These are phyloP conservation scores for Australoheros facetus DNA, from an alignment of 2,797 vertebrate genomes.

Conservation along the genomic window DNA sequence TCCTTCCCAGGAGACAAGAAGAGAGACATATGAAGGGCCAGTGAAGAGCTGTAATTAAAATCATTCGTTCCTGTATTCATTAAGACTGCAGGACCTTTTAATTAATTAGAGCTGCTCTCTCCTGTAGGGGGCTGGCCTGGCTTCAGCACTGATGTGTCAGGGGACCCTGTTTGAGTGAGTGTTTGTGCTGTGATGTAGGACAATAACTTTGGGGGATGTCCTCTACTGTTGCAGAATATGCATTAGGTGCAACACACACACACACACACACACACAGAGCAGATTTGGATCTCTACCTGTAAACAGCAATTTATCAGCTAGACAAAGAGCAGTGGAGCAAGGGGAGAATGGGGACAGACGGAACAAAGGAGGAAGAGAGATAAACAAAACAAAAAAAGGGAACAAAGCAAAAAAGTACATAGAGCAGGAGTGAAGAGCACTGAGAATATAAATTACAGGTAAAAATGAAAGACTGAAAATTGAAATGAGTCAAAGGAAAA, in stretches of 20 bases:
- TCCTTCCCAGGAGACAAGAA: constrained; percentile 5
- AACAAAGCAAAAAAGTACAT: not conserved
- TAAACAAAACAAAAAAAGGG: constrained; percentile 17
- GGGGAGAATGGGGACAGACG: not conserved
- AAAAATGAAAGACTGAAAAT: not conserved
- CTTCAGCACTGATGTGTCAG: not conserved
- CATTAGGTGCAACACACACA: not conserved
- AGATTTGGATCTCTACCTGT: not conserved
- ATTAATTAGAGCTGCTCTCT: constrained; percentile 51
- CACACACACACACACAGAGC: not conserved
- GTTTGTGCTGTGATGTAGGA: constrained; percentile 11
- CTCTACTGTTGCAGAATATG: not conserved
- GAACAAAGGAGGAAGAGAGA: constrained; percentile 23
- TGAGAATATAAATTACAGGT: constrained; percentile 32
- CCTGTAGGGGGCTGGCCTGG: constrained; percentile 1
- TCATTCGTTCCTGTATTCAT: constrained; percentile 38
- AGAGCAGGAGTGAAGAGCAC: not conserved
- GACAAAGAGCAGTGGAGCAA: constrained; percentile 12
- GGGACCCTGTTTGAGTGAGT: constrained; percentile 3
- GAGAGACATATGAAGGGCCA: not conserved
- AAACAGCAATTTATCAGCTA: constrained; percentile 45
- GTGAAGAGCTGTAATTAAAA: constrained; percentile 50
- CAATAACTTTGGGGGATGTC: constrained; percentile 9
- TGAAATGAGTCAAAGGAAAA: not conserved
- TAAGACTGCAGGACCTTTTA: constrained; percentile 35